Evolutionary conservation across 2,113 vertebrate species (phyloP).

Genomic region (Prionailurus viverrinus): DNA sequence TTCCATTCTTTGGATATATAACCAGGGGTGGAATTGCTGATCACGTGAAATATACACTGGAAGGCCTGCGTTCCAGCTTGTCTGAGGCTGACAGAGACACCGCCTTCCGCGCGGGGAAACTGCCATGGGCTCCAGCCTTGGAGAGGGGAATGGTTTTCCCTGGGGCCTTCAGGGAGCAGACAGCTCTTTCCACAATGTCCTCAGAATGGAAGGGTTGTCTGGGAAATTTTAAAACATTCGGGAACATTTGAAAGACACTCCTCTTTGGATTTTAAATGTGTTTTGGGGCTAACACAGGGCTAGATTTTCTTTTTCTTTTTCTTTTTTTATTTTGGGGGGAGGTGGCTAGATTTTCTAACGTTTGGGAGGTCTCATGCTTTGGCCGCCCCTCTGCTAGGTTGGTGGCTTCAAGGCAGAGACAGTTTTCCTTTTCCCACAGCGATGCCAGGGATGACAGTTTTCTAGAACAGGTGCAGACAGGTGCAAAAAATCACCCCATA

Average conservation of each 20-base stretch:
- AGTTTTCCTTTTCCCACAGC: background rate
- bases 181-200: background rate
- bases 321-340: too few species aligned
- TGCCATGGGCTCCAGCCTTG: background rate
- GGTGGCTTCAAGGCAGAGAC: background rate
- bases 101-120: background rate
- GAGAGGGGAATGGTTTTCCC: background rate
- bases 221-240: background rate
- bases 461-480: background rate
- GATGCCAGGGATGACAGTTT: background rate
- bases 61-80: background rate
- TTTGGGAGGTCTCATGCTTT: background rate
- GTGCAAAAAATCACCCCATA: background rate
- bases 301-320: too few species aligned
- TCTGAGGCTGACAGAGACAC: too few species aligned
- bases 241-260: background rate
- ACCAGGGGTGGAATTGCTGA: background rate
- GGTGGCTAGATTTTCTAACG: too few species aligned
- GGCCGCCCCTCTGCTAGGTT: accelerated
- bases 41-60: accelerated
- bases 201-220: background rate
- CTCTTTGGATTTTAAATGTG: background rate
- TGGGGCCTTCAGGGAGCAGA: background rate
- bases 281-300: background rate
- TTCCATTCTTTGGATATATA: accelerated